A percentile compares a stretch with the other conserved stretches of the same genome.
These are phyloP conservation scores for Lateolabrax maculatus DNA, from an alignment of 2,797 vertebrate species.

Conservation along the genomic window DNA sequence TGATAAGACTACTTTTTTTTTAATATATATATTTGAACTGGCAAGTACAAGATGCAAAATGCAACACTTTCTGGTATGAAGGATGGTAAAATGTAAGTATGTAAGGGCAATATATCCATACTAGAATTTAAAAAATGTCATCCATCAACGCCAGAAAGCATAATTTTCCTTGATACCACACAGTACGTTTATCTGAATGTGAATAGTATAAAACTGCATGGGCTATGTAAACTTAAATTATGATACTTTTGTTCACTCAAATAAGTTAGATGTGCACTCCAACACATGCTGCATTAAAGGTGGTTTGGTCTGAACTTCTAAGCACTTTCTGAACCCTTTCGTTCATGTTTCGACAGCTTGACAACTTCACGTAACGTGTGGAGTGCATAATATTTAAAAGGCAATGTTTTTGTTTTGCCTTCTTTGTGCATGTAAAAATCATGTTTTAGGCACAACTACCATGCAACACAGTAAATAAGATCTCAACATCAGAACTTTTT, in stretches of 20 bases:
- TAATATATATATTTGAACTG: background rate
- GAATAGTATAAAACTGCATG: background rate
- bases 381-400: slow-evolving; percentile 19
- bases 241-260: background rate
- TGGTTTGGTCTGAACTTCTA: background rate
- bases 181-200: slow-evolving; percentile 6
- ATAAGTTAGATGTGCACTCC: background rate
- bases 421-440: slow-evolving; percentile 30
- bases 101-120: background rate
- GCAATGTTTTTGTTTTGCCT: slow-evolving; percentile 12
- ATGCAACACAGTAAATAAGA: slow-evolving; percentile 27
- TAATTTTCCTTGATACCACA: background rate
- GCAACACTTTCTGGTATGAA: background rate
- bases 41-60: background rate
- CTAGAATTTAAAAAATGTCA: background rate
- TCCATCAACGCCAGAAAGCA: background rate
- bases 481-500: slow-evolving; percentile 1
- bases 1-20: background rate
- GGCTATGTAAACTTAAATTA: background rate
- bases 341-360: slow-evolving; percentile 27
- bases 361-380: background rate
- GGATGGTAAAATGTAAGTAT: background rate
- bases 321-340: background rate
- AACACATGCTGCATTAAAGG: slow-evolving; percentile 4
- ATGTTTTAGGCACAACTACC: slow-evolving; percentile 64